Evolutionary conservation across 1,140 invertebrate species (phyloP).

Genomic region (Palaemon carinicauda): DNA sequence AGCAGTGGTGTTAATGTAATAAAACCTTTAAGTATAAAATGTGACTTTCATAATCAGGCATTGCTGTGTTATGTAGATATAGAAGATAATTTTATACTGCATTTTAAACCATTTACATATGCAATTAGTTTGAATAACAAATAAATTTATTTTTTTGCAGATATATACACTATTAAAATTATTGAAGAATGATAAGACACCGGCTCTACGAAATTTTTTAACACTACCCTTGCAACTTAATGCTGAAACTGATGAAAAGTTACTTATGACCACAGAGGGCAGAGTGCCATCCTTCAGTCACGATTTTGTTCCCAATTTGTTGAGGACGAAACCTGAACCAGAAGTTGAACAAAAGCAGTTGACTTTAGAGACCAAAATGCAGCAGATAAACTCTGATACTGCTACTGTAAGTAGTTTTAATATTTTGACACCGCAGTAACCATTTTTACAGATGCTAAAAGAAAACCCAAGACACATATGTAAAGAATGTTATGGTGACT

Average conservation of each 20-base stretch:
- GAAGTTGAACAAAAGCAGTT: constrained; percentile 84
- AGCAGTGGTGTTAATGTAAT: too few species aligned
- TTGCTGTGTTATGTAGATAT: neutral
- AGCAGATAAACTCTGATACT: constrained; percentile 76
- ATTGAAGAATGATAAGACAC: constrained; percentile 86
- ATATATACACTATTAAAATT: constrained; percentile 88
- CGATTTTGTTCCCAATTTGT: constrained; percentile 88
- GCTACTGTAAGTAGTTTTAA: constrained; percentile 66
- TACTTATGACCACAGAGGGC: constrained; percentile 81
- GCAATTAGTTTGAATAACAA: neutral
- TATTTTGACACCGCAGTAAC: too few species aligned
- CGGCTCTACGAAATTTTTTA: constrained; percentile 81
- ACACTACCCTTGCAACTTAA: constrained; percentile 86
- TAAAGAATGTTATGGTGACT: too few species aligned
- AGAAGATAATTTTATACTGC: neutral
- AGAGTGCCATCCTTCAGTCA: constrained; percentile 68
- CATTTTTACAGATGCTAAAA: too few species aligned
- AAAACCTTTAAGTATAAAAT: too few species aligned
- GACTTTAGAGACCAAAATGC: constrained; percentile 83
- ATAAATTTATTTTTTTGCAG: constrained; percentile 65
- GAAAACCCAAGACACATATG: too few species aligned
- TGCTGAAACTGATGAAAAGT: constrained; percentile 87
- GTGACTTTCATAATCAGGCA: too few species aligned
- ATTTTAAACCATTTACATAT: neutral
- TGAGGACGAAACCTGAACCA: constrained; percentile 94